Evolutionary conservation across 2,113 vertebrate genomes (phyloP).

Genomic region (Gracilinanus agilis): DNA sequence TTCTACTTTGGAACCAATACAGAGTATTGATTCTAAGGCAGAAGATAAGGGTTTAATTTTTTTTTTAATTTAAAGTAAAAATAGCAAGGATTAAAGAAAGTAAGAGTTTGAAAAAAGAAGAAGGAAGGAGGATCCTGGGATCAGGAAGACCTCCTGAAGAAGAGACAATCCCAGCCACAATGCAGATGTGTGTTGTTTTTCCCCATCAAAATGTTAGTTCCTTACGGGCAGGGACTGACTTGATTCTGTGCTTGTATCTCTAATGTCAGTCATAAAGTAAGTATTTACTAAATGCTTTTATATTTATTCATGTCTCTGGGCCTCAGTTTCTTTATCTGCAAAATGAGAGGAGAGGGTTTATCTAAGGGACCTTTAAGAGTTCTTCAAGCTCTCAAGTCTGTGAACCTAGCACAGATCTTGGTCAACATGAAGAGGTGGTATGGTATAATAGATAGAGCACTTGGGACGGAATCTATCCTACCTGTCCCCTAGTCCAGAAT

Average conservation of each 20-base stretch:
- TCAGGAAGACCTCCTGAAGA: background rate
- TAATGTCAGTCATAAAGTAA: background rate
- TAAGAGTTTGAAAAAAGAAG: no score
- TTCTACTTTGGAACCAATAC: no score
- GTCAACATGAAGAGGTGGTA: background rate
- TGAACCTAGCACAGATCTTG: background rate
- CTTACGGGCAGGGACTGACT: background rate
- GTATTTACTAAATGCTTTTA: background rate
- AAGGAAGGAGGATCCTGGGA: no score
- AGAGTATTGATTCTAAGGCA: no score
- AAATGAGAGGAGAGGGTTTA: background rate
- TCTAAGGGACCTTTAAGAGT: background rate
- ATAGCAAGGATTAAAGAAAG: no score
- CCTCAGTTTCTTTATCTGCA: background rate
- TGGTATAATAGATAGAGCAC: background rate
- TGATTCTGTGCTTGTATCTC: background rate
- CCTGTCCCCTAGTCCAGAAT: background rate
- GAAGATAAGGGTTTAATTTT: no score
- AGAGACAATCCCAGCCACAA: background rate
- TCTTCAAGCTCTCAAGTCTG: background rate
- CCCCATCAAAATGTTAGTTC: background rate
- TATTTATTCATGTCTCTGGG: background rate
- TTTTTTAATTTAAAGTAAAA: no score
- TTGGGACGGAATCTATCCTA: background rate
- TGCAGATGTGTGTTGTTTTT: accelerated